Percentiles rank a stretch among this genome's conserved stretches.
Conservation (phyloP, 1,140 invertebrate species). For the Hypsibius dujardini region DNA sequence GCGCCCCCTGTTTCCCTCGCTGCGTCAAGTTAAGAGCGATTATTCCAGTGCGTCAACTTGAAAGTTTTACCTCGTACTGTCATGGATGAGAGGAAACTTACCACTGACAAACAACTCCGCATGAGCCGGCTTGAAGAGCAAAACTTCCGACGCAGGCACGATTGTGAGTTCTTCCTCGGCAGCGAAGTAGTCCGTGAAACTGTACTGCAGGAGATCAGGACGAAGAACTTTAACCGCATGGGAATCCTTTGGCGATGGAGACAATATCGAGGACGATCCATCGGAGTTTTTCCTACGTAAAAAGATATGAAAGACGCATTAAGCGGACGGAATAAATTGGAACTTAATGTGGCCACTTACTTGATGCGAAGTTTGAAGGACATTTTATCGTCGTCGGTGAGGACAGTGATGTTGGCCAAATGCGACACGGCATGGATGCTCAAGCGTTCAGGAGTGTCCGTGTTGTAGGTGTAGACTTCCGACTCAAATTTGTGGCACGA, state of each 20-base stretch:
- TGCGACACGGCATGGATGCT: constrained; percentile 34
- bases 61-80: too few relatives aligned
- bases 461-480: constrained; percentile 35
- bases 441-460: constrained; percentile 31
- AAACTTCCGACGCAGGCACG: constrained; percentile 33
- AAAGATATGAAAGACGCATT: constrained; percentile 23
- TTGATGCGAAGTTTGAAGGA: constrained; percentile 29
- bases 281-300: constrained; percentile 38
- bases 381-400: constrained; percentile 25
- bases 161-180: constrained; percentile 35
- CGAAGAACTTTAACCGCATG: constrained; percentile 35
- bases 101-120: constrained; percentile 42
- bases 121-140: constrained; percentile 52
- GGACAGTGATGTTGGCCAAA: constrained; percentile 28
- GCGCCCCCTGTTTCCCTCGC: too few relatives aligned
- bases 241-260: constrained; percentile 25
- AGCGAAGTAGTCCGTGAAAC: constrained; percentile 26
- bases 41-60: too few relatives aligned
- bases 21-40: too few relatives aligned
- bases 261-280: constrained; percentile 36
- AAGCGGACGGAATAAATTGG: too few relatives aligned
- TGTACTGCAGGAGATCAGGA: constrained; percentile 32
- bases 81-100: constrained; percentile 21
- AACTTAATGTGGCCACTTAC: constrained; percentile 22
- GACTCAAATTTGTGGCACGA: constrained; percentile 60